phyloP scores from a whole-genome alignment of 1,140 invertebrate species.

The Chelonus insularis region DNA sequence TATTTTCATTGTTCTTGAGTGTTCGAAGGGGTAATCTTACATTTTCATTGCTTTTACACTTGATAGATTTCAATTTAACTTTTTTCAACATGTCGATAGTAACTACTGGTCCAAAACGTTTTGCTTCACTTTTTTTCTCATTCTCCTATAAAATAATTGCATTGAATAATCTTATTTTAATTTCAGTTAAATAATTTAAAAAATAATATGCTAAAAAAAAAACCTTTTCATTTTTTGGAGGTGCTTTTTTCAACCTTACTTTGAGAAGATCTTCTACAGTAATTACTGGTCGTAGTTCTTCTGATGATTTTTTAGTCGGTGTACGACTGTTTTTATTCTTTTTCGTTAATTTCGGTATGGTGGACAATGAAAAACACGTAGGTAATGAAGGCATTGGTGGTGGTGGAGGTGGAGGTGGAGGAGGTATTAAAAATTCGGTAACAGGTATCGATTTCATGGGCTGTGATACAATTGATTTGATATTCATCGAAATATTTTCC shows the following conservation, averaged over 20 bases:
- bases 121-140: slow-evolving; percentile 2
- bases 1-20: too few relatives aligned
- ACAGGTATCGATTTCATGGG: too few relatives aligned
- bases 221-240: too few relatives aligned
- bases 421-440: not conserved
- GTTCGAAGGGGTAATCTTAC: slow-evolving; percentile 41
- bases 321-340: slow-evolving; percentile 25
- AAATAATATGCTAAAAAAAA: slow-evolving; percentile 26
- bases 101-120: slow-evolving; percentile 35
- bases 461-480: too few relatives aligned
- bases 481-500: too few relatives aligned
- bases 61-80: slow-evolving; percentile 47
- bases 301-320: slow-evolving; percentile 36
- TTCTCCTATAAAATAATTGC: slow-evolving; percentile 8
- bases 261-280: slow-evolving; percentile 52
- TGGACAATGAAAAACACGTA: too few relatives aligned
- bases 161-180: not conserved
- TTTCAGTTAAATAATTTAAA: slow-evolving; percentile 10
- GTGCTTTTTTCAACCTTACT: slow-evolving; percentile 49
- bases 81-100: slow-evolving; percentile 50
- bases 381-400: slow-evolving; percentile 17
- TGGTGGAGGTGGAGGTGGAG: slow-evolving; percentile 24
- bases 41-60: slow-evolving; percentile 34
- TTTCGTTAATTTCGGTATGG: slow-evolving; percentile 22
- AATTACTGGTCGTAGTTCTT: slow-evolving; percentile 40